A percentile compares a stretch with the other conserved stretches of the same genome.
Evolutionary conservation across 2,797 vertebrate genomes (phyloP).

Genomic region (Naso thynnoides): DNA sequence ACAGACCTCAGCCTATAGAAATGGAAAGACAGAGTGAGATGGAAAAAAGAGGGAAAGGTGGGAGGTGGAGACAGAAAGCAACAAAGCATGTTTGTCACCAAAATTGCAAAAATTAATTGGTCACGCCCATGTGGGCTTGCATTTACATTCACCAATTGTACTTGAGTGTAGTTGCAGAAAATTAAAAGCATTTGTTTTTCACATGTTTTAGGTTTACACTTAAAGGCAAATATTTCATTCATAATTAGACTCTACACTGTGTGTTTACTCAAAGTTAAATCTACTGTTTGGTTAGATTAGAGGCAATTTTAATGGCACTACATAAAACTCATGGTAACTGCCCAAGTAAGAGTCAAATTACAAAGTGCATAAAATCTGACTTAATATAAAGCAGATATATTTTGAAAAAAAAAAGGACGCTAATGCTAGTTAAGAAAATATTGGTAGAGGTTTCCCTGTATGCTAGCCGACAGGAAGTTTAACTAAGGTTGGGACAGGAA

Average conservation of each 20-base stretch:
- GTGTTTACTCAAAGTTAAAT: neutral
- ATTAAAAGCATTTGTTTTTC: constrained; percentile 42
- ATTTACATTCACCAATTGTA: constrained; percentile 70
- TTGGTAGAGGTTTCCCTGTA: neutral
- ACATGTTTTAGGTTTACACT: constrained; percentile 31
- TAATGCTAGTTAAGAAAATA: neutral
- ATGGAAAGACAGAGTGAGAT: constrained; percentile 52
- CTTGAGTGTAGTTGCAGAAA: constrained; percentile 41
- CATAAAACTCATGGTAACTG: neutral
- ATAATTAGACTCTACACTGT: neutral
- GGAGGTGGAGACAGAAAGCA: constrained; percentile 70
- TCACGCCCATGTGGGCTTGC: constrained; percentile 68
- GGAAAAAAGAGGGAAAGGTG: constrained; percentile 46
- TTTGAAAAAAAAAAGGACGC: neutral
- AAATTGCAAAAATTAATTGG: constrained; percentile 81
- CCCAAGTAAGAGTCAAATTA: neutral
- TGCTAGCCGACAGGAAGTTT: neutral
- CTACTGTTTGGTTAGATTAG: neutral
- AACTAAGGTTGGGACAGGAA: neutral
- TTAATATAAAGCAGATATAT: neutral
- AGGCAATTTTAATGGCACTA: neutral
- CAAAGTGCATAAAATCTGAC: neutral
- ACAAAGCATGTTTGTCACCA: constrained; percentile 77
- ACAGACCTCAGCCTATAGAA: constrained; percentile 75
- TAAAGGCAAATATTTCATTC: constrained; percentile 22